Conservation (phyloP, 2,797 vertebrate genomes). For the Somateria mollissima region DNA sequence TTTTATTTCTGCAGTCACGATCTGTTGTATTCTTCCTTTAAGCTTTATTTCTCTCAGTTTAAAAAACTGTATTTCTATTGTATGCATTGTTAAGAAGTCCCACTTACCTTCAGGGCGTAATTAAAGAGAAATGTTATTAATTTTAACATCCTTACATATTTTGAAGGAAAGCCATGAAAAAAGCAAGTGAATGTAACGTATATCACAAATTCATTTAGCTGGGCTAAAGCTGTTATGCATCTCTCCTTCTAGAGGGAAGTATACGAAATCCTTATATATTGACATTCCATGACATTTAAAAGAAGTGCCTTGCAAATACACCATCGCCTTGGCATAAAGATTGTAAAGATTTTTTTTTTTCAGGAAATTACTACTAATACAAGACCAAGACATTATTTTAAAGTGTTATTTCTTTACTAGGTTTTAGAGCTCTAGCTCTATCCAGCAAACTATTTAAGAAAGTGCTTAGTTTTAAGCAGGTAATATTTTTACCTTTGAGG, state of each 20-base stretch:
- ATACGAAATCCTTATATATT: neutral
- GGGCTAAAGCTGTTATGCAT: neutral
- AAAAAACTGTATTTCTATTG: neutral
- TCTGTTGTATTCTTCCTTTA: neutral
- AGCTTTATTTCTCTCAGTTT: conserved; percentile 16
- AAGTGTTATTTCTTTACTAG: neutral
- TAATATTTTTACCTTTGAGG: neutral
- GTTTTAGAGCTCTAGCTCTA: neutral
- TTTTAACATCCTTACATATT: neutral
- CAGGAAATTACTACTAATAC: neutral
- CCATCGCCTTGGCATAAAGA: neutral
- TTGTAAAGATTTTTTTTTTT: neutral
- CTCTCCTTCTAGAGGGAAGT: neutral
- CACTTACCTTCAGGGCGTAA: neutral
- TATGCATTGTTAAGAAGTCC: neutral
- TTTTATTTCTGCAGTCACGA: neutral
- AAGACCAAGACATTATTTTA: neutral
- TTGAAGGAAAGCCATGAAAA: neutral
- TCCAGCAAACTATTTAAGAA: neutral
- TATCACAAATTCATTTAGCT: neutral
- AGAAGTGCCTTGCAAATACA: neutral
- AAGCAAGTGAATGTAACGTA: neutral
- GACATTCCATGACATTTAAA: neutral
- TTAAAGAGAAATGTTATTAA: conserved; percentile 25
- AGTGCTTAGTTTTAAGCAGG: neutral